Evolutionary conservation across 2,797 vertebrate species (phyloP).

Genomic region (Halcyon leucocephala): DNA sequence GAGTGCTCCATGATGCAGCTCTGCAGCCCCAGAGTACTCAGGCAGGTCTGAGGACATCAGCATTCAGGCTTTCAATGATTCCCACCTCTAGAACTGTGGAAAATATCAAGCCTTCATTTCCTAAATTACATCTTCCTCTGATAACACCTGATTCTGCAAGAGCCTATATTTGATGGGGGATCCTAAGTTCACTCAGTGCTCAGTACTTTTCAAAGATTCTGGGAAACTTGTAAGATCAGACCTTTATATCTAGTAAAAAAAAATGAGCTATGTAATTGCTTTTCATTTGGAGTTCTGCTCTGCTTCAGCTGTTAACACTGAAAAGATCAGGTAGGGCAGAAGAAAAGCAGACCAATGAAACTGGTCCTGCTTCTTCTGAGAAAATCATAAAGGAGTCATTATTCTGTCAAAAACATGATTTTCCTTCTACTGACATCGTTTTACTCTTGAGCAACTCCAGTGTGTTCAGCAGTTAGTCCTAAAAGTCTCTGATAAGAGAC

Average conservation of each 20-base stretch:
- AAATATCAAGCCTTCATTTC: background rate
- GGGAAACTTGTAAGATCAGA: background rate
- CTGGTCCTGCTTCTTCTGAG: background rate
- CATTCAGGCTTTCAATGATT: background rate
- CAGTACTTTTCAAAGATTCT: background rate
- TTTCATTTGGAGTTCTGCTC: constrained; percentile 35
- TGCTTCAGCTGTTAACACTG: background rate
- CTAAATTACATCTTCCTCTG: background rate
- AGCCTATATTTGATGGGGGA: background rate
- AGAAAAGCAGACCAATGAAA: constrained; percentile 4
- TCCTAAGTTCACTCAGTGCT: background rate
- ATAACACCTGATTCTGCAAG: background rate
- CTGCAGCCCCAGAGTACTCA: background rate
- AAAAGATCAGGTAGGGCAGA: background rate
- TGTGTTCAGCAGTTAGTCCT: background rate
- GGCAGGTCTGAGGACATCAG: background rate
- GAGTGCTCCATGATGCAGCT: background rate
- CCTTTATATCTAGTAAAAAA: background rate
- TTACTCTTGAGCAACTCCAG: background rate
- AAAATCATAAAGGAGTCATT: background rate
- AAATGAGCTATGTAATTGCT: background rate
- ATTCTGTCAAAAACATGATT: background rate
- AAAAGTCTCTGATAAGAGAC: background rate
- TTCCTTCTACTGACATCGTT: background rate
- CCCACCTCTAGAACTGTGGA: background rate